Conservation (phyloP, 2,797 vertebrate genomes). For the Sylvilagus floridanus region DNA sequence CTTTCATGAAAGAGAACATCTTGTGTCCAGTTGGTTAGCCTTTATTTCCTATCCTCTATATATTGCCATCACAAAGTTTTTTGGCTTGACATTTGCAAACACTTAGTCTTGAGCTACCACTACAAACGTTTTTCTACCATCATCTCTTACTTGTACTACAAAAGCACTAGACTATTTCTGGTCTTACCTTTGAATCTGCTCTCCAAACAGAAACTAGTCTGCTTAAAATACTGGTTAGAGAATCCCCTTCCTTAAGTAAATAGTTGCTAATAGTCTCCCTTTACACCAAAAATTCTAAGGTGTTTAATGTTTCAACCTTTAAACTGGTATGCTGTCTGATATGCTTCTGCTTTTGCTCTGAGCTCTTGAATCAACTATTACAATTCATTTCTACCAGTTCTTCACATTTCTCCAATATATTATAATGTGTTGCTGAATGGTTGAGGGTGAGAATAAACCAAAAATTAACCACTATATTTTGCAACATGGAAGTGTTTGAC, state of each 20-base stretch:
- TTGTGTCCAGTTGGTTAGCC: neutral
- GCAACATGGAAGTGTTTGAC: too few species aligned
- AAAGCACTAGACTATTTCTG: neutral
- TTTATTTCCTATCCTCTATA: neutral
- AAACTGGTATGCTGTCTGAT: too few species aligned
- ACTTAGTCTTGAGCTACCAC: neutral
- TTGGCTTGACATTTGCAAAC: neutral
- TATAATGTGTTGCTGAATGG: too few species aligned
- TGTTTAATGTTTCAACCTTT: neutral
- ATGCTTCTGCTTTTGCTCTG: neutral
- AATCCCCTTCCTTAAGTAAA: constrained; percentile 20
- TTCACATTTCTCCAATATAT: too few species aligned
- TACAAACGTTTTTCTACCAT: neutral
- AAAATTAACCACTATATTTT: too few species aligned
- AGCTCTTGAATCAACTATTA: too few species aligned
- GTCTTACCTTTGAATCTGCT: neutral
- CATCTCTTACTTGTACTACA: neutral
- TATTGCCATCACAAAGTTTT: neutral
- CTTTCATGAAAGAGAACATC: neutral
- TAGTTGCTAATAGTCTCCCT: neutral
- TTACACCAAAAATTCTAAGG: neutral
- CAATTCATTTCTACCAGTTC: too few species aligned
- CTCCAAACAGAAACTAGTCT: neutral
- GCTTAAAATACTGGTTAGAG: neutral
- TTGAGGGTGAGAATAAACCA: too few species aligned